Evolutionary conservation across 2,113 vertebrate genomes (phyloP), one percentile per base, ranked within the genome.

Genomic region (Dascyllus trimaculatus): DNA sequence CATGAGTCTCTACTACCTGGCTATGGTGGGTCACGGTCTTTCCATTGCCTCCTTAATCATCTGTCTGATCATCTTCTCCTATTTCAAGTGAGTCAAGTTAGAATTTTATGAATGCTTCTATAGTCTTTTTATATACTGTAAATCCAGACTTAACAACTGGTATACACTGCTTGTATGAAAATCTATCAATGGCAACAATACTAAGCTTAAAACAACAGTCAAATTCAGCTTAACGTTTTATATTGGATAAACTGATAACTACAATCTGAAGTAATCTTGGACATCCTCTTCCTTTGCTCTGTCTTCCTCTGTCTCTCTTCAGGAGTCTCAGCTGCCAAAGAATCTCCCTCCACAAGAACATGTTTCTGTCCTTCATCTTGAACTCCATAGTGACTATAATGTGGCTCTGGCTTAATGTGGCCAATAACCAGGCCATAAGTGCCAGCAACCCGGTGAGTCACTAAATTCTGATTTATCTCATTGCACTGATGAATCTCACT

Each of bases 241-340:
- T 29, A 65, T 35, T 22, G 6, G 21, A 21, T 35, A 29, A 6
- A 35, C 24, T 29, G 49, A 64, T 29, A 64, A 21, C 52, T 53
- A 59, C 52, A 25, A 21, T 22, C 5, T 13, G 25, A 38, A 35
- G 21, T n/a, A 38, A 24, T 2, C 22, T 4, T 19, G 32, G 0
- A 4, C 38, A 52, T 5, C 11, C 48, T 18, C 8, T 11, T 10
- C 5, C 8, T 65, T 51, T 38, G 14, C 2, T 73, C 18, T 38
- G n/a, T 74, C 18, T 15, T 2, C 68, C 9, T 46, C 5, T 56
- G 11, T 52, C 26, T 71, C 38, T 81, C 48, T 45, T 7, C 80
- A 96, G 95, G 73, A 95, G 89, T 84, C 90, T 96, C 11, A 95
- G 95, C 89, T 96, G 95, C 82, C 95, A 96, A 92, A 90, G 95